Evolutionary conservation across 2,113 vertebrate genomes (phyloP).

Genomic region (Brachyistius frenatus): DNA sequence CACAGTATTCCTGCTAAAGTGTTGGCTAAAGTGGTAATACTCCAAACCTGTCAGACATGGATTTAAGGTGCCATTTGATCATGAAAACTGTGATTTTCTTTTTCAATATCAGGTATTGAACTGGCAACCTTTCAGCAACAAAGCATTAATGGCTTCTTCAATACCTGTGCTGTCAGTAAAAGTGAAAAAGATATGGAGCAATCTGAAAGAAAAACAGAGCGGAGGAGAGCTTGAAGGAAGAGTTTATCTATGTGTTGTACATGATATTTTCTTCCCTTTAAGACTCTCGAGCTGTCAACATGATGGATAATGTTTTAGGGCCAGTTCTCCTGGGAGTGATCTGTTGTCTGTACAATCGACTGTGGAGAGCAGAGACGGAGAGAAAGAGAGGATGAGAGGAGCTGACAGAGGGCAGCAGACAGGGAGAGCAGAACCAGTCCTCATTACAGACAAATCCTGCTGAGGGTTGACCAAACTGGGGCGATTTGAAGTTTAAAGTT

Average conservation of each 20-base stretch:
- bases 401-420: constrained; percentile 72
- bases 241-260: constrained; percentile 70
- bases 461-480: constrained; percentile 70
- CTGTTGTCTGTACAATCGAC: constrained; percentile 74
- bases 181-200: constrained; percentile 44
- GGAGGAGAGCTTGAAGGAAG: constrained; percentile 48
- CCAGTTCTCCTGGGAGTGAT: constrained; percentile 74
- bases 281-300: constrained; percentile 74
- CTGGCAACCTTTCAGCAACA: background rate
- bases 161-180: constrained; percentile 42
- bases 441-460: constrained; percentile 79
- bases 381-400: constrained; percentile 54
- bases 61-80: constrained; percentile 59
- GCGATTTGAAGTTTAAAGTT: constrained; percentile 72
- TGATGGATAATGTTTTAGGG: constrained; percentile 80
- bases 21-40: constrained; percentile 52
- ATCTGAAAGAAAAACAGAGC: constrained; percentile 35
- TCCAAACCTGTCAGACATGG: constrained; percentile 52
- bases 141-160: constrained; percentile 6
- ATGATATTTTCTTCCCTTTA: constrained; percentile 78
- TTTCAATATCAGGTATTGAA: constrained; percentile 16
- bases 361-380: constrained; percentile 60
- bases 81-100: constrained; percentile 27
- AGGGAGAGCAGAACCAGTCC: constrained; percentile 59
- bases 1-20: constrained; percentile 49